Base-by-base conservation (phyloP, 2,113 vertebrate genomes). In the Gavialis gangeticus region DNA sequence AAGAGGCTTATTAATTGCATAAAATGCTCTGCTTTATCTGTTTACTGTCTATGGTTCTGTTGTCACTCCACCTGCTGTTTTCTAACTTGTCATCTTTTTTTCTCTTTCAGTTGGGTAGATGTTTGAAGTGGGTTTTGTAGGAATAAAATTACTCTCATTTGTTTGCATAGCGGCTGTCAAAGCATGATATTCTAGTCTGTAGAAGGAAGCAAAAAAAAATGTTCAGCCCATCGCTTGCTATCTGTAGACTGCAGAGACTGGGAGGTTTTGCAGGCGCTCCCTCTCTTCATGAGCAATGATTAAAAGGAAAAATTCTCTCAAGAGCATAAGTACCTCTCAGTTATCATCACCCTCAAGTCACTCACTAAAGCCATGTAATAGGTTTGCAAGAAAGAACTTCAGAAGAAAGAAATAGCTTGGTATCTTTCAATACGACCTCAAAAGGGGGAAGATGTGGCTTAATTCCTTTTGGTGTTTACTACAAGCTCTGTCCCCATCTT, bases 131-230 rank as follows among this genome's bases (percentile, higher is more conserved):
- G 71, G 62, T 95, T 96, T 95, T 79, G 89, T 89, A 92, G 76
- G 82, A 95, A 94, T 94, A 96, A 97, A 97, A 94, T 75, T 79
- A 82, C 81, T 87, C 64, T 54, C 59, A n/a, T 93, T 95, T 95
- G 86, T 97, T 96, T 96, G 88, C 79, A 78, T 67, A 87, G 88
- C 60, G 85, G 87, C 94, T 97, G 84, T 95, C 90, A 91, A 83
- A 95, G 92, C 80, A 92, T 0, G 0, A 95, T 90, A 90, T 76
- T 87, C 87, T 78, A 5, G 86, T 94, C 84, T 90, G 81, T 91
- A 67, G 91, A 96, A 88, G 76, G 85, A 93, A 94, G 91, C 3
- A 64, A 79, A 79, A 60, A 56, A 90, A 85, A 28, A 76, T 13
- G 58, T 95, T 94, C 91, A 82, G 10, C 87, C 75, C 60, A 6